Percentiles rank a stretch among this genome's conserved stretches.
Evolutionary conservation across 2,888 invertebrate genomes (phyloP).

Genomic region (Drosophila cyrtoloma): DNA sequence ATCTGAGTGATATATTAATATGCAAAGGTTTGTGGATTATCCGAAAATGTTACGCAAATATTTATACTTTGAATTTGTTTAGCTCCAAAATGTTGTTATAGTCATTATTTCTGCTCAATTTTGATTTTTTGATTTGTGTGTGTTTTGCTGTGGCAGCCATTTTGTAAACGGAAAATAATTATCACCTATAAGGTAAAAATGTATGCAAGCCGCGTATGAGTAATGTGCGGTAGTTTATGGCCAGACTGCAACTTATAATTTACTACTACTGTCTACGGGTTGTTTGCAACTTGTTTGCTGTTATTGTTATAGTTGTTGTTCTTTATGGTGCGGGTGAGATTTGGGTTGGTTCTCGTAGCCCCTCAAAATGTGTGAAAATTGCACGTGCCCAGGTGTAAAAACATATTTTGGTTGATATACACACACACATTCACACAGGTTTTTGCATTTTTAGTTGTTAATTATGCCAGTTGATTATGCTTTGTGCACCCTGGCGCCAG

Average conservation of each 20-base stretch:
- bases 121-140: slow-evolving; percentile 4
- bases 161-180: slow-evolving; percentile 79
- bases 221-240: slow-evolving; percentile 71
- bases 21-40: background rate
- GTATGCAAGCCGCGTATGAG: slow-evolving; percentile 75
- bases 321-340: slow-evolving; percentile 39
- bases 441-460: slow-evolving; percentile 79
- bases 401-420: slow-evolving; percentile 72
- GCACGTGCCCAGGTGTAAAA: slow-evolving; percentile 65
- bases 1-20: background rate
- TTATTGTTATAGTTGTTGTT: slow-evolving; percentile 48
- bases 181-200: slow-evolving; percentile 58
- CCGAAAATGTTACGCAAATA: background rate
- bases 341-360: slow-evolving; percentile 3
- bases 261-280: slow-evolving; percentile 74
- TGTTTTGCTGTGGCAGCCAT: slow-evolving; percentile 52
- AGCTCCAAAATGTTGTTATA: background rate
- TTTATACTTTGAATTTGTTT: background rate
- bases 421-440: slow-evolving; percentile 14
- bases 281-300: slow-evolving; percentile 64
- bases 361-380: slow-evolving; percentile 80
- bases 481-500: slow-evolving; percentile 78
- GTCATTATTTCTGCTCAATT: slow-evolving; percentile 1
- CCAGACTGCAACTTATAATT: slow-evolving; percentile 72
- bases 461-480: slow-evolving; percentile 79